phyloP scores from a whole-genome alignment of 1,140 invertebrate species.

The Littorina saxatilis region DNA sequence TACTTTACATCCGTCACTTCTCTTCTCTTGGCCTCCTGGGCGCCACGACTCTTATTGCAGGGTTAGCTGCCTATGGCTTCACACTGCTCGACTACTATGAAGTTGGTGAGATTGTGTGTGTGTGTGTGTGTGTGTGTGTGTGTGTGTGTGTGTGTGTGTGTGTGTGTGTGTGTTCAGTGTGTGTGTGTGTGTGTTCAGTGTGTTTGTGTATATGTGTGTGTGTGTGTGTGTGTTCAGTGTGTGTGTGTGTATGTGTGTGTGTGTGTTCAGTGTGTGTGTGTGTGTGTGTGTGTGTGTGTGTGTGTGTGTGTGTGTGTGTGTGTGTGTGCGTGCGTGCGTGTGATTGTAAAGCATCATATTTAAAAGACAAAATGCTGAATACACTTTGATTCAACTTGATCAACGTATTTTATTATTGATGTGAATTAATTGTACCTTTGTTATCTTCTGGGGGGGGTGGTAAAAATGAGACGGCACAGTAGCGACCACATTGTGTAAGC shows the following conservation, averaged over 20 bases:
- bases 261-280: background rate
- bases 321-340: no score
- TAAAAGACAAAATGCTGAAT: no score
- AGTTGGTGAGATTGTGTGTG: background rate
- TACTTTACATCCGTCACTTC: background rate
- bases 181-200: no score
- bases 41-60: background rate
- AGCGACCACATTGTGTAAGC: no score
- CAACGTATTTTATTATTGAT: no score
- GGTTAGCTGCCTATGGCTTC: background rate
- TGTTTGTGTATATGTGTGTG: no score
- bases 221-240: conserved; percentile 3
- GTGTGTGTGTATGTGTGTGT: background rate
- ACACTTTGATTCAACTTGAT: no score
- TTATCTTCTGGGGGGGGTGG: no score
- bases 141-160: conserved; percentile 2
- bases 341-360: no score
- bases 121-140: no score
- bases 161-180: conserved; percentile 3
- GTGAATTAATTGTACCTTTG: no score
- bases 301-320: background rate
- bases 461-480: no score
- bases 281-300: background rate
- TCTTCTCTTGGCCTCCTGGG: background rate
- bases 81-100: background rate